Conservation (phyloP, 2,113 vertebrate species). For the Poicephalus meyeri region DNA sequence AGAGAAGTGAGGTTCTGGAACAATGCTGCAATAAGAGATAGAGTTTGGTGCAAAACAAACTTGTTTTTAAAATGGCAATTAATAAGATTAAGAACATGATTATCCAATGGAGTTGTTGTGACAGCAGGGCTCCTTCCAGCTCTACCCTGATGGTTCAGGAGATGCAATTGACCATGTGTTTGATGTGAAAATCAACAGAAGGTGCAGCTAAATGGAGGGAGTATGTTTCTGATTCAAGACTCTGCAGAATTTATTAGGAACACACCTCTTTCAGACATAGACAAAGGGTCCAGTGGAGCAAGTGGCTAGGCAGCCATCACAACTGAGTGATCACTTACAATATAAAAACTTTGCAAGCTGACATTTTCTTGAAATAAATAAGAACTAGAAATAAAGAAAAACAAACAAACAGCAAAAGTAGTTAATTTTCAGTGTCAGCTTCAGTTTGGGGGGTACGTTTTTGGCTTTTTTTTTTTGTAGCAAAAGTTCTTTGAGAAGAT, state of each 20-base stretch:
- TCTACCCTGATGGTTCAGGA: not conserved
- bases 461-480: not conserved
- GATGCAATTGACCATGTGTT: not conserved
- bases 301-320: not conserved
- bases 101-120: not conserved
- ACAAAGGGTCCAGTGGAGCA: not conserved
- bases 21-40: not conserved
- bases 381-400: not conserved
- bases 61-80: not conserved
- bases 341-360: not conserved
- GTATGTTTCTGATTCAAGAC: not conserved
- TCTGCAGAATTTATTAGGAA: not conserved
- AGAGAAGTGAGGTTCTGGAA: not conserved
- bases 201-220: not conserved
- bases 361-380: not conserved
- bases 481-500: not conserved
- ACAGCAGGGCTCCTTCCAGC: not conserved
- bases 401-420: not conserved
- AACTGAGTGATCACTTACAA: not conserved
- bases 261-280: not conserved
- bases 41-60: not conserved
- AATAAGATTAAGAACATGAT: not conserved
- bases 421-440: not conserved
- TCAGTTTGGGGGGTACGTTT: not conserved
- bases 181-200: not conserved